Evolutionary conservation across 2,888 invertebrate genomes (phyloP).

Genomic region (Fissipunctia ypsillon): DNA sequence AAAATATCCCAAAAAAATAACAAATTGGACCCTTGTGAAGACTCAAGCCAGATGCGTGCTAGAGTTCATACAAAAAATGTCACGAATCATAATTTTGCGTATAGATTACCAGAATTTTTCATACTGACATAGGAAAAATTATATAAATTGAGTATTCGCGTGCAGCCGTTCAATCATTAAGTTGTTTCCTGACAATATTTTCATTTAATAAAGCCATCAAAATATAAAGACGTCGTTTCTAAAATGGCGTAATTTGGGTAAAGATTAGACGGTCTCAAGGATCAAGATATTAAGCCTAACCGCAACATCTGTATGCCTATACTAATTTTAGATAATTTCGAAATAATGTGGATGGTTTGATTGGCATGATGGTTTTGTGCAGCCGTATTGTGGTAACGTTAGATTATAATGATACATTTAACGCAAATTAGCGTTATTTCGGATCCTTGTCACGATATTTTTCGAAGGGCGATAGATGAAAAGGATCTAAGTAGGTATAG

Average conservation of each 20-base stretch:
- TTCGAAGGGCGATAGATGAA: neutral
- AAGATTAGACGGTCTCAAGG: constrained; percentile 63
- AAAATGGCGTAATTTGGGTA: constrained; percentile 65
- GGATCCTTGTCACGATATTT: neutral
- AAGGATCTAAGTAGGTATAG: neutral
- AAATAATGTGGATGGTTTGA: constrained; percentile 55
- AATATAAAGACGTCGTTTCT: constrained; percentile 56
- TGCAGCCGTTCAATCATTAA: constrained; percentile 51
- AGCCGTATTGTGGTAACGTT: constrained; percentile 54
- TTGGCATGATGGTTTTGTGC: constrained; percentile 39
- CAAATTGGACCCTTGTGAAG: neutral
- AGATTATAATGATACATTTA: constrained; percentile 31
- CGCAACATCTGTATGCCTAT: constrained; percentile 65
- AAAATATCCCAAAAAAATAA: neutral
- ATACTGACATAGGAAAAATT: constrained; percentile 16
- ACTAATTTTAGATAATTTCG: constrained; percentile 62
- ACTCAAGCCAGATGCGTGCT: constrained; percentile 23
- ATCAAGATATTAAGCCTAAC: constrained; percentile 62
- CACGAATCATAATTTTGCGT: constrained; percentile 37
- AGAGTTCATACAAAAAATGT: constrained; percentile 28
- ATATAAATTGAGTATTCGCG: constrained; percentile 61
- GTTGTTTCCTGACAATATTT: constrained; percentile 59
- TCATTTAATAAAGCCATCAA: constrained; percentile 79
- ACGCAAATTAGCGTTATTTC: neutral
- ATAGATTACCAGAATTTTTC: constrained; percentile 19